These are phyloP conservation scores for Gallirallus australis DNA, from an alignment of 2,797 vertebrate species.

Conservation along the genomic window DNA sequence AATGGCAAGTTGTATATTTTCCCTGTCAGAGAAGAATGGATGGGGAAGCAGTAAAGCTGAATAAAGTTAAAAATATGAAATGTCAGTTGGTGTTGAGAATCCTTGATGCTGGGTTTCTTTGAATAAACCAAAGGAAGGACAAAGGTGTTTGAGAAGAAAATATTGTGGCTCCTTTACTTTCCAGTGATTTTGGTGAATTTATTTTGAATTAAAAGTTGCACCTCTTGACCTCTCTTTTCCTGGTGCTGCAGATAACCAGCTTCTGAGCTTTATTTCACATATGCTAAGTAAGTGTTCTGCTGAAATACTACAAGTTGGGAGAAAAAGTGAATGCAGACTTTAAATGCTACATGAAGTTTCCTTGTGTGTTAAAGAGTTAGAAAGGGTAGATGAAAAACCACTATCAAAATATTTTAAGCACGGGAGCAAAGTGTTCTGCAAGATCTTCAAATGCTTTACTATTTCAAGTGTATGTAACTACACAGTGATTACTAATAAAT, in stretches of 20 bases:
- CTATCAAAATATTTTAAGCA: background rate
- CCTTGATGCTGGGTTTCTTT: background rate
- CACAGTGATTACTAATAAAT: background rate
- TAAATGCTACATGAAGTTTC: background rate
- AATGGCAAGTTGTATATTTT: slow-evolving; percentile 36
- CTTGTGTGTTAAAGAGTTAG: background rate
- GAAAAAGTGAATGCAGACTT: background rate
- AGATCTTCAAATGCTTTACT: background rate
- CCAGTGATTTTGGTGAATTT: background rate
- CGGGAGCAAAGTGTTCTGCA: background rate
- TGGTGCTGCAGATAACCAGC: background rate
- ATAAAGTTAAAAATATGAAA: slow-evolving; percentile 70
- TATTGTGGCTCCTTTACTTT: background rate
- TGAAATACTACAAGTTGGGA: background rate
- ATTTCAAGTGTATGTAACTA: background rate
- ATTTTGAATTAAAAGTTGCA: background rate
- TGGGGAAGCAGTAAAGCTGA: slow-evolving; percentile 49
- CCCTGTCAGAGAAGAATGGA: slow-evolving; percentile 45
- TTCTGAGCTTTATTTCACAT: background rate
- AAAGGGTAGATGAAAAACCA: background rate
- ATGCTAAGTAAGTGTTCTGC: background rate
- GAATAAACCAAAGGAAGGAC: slow-evolving; percentile 40
- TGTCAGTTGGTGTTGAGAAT: slow-evolving; percentile 17
- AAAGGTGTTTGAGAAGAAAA: background rate
- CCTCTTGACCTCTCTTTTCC: background rate